Conservation (phyloP, 2,888 invertebrate species). For the Xestia c-nigrum region DNA sequence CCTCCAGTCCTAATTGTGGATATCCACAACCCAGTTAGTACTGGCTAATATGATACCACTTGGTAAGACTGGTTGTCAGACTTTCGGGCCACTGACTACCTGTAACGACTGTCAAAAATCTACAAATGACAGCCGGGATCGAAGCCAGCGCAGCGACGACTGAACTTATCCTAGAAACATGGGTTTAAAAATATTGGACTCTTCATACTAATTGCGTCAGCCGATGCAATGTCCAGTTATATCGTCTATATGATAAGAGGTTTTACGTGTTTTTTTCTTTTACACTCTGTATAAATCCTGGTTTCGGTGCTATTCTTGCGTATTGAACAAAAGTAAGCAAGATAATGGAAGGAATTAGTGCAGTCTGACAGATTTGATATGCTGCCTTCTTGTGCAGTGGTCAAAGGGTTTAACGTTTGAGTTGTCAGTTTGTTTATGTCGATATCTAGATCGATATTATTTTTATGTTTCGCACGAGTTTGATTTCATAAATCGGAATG, state of each 20-base stretch:
- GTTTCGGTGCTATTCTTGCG: constrained; percentile 40
- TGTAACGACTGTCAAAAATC: too few species aligned
- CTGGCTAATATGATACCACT: background rate
- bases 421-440: constrained; percentile 29
- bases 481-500: constrained; percentile 6
- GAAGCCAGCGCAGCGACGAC: too few species aligned
- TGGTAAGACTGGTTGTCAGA: background rate
- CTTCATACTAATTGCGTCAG: too few species aligned
- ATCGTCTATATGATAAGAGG: background rate
- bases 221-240: background rate
- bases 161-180: too few species aligned
- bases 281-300: constrained; percentile 32
- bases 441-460: constrained; percentile 11
- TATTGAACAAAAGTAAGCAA: constrained; percentile 39
- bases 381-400: constrained; percentile 24
- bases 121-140: background rate
- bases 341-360: constrained; percentile 53
- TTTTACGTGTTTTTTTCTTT: background rate
- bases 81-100: too few species aligned
- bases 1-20: background rate
- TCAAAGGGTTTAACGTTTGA: constrained; percentile 22
- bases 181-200: too few species aligned
- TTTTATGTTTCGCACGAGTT: background rate
- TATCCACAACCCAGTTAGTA: background rate
- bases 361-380: constrained; percentile 34